Conservation (phyloP, 2,888 invertebrate species). For the Temnothorax ravouxi region DNA sequence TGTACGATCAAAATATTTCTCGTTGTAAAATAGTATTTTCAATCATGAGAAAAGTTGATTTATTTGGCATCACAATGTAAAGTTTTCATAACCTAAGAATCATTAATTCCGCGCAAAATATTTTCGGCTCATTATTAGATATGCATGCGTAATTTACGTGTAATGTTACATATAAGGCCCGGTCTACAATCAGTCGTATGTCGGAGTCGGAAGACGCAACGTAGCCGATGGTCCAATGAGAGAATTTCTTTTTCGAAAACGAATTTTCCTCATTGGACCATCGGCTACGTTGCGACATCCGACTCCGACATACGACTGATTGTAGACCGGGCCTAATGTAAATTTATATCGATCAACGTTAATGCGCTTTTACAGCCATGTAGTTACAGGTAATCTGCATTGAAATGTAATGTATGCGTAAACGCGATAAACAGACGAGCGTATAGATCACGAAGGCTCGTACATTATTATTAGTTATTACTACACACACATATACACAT, state of each 20-base stretch:
- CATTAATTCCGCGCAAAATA: background rate
- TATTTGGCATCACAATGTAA: too few relatives aligned
- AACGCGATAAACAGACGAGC: constrained; percentile 8
- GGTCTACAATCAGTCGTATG: too few relatives aligned
- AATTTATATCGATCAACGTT: constrained; percentile 47
- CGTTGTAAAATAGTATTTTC: too few relatives aligned
- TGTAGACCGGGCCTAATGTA: too few relatives aligned
- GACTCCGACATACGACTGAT: too few relatives aligned
- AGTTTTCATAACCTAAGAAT: too few relatives aligned
- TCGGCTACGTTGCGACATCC: too few relatives aligned
- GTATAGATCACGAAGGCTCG: constrained; percentile 38
- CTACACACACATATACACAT: too few relatives aligned
- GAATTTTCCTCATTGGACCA: too few relatives aligned
- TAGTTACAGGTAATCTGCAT: constrained; percentile 48
- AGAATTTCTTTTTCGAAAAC: too few relatives aligned
- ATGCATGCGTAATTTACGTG: constrained; percentile 21
- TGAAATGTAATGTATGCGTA: constrained; percentile 46
- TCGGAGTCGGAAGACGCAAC: too few relatives aligned
- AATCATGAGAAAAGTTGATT: background rate
- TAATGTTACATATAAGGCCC: background rate
- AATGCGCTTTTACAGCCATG: constrained; percentile 42
- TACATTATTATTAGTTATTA: constrained; percentile 40
- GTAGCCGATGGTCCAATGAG: too few relatives aligned
- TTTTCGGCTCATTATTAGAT: constrained; percentile 29
- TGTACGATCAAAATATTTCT: background rate